Conservation (phyloP, 2,888 invertebrate genomes). For the Sinelater perroti region DNA sequence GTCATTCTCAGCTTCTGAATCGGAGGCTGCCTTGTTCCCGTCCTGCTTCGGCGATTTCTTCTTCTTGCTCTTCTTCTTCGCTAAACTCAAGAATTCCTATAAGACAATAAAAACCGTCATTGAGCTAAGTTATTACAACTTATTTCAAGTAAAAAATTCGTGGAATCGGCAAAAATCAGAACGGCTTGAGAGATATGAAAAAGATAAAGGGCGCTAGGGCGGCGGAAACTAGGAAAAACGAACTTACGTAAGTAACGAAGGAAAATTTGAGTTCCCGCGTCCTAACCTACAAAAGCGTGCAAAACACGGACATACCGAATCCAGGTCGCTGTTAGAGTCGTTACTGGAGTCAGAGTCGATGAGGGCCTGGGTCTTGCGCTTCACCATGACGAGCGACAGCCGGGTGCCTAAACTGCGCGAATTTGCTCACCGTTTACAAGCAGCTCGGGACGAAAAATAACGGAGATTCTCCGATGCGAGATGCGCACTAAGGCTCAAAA, state of each 20-base stretch:
- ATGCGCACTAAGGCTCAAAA: no score
- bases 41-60: conserved; percentile 60
- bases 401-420: neutral
- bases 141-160: neutral
- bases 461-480: no score
- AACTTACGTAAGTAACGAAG: conserved; percentile 3
- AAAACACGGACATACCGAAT: conserved; percentile 70
- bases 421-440: no score
- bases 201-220: neutral
- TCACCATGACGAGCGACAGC: conserved; percentile 69
- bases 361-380: conserved; percentile 83
- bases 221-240: neutral
- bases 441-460: no score
- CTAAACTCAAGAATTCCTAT: conserved; percentile 82
- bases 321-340: conserved; percentile 79
- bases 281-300: conserved; percentile 26
- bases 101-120: no score
- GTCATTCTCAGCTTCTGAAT: conserved; percentile 57
- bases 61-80: conserved; percentile 80
- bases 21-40: conserved; percentile 55
- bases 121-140: no score
- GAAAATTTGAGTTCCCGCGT: conserved; percentile 20
- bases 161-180: neutral
- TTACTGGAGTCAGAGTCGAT: conserved; percentile 86
- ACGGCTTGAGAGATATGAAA: neutral